Conservation (phyloP, 2,888 invertebrate species). For the Eupithecia dodoneata region DNA sequence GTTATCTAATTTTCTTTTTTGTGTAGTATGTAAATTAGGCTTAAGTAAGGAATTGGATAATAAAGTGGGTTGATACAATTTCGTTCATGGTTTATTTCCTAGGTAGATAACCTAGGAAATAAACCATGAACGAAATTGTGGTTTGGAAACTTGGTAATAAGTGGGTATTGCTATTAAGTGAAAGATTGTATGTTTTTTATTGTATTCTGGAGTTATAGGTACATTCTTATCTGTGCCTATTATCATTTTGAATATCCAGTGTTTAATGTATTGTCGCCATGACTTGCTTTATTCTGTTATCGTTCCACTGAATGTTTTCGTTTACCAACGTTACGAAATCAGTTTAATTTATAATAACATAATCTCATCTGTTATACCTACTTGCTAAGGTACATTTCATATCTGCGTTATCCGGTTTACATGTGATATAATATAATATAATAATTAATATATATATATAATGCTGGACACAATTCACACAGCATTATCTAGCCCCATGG, state of each 20-base stretch:
- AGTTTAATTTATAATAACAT: background rate
- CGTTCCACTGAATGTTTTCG: background rate
- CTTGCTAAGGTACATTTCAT: background rate
- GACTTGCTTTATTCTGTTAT: background rate
- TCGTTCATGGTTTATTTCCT: slow-evolving; percentile 22
- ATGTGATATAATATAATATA: background rate
- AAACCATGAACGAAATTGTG: too few species aligned
- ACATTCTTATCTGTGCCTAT: background rate
- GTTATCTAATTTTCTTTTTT: slow-evolving; percentile 47
- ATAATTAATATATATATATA: too few species aligned
- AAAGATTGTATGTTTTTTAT: background rate
- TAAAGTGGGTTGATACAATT: slow-evolving; percentile 37
- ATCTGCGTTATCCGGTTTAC: background rate
- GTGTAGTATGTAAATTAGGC: slow-evolving; percentile 46
- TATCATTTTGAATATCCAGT: background rate
- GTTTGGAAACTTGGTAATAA: slow-evolving; percentile 9
- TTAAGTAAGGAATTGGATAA: slow-evolving; percentile 36
- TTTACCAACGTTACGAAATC: background rate
- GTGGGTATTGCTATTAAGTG: too few species aligned
- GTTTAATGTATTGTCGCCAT: background rate
- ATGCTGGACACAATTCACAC: too few species aligned
- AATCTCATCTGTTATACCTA: background rate
- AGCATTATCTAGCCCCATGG: too few species aligned
- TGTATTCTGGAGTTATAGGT: background rate
- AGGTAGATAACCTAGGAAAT: too few species aligned